phyloP scores from a whole-genome alignment of 2,113 vertebrate species.

The Aleadryas rufinucha region DNA sequence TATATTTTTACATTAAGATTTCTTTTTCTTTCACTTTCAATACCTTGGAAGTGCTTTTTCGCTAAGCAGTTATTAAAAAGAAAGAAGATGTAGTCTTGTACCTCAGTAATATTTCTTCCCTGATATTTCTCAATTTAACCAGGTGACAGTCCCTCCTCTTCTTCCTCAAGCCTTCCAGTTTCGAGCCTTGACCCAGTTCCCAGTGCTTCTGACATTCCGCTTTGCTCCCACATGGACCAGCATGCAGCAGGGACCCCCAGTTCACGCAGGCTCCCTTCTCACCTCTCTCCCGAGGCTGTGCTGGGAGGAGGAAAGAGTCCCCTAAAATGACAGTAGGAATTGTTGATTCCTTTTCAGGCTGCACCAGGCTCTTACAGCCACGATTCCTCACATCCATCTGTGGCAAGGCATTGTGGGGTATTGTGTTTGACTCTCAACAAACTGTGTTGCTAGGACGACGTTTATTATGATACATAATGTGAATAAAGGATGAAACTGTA shows the following conservation, averaged over 20 bases:
- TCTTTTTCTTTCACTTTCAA: neutral
- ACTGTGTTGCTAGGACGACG: constrained; percentile 38
- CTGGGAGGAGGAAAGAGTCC: neutral
- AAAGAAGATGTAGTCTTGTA: neutral
- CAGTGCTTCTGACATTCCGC: neutral
- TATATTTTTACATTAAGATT: constrained; percentile 25
- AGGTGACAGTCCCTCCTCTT: neutral
- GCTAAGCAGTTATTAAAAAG: constrained; percentile 29
- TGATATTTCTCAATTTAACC: neutral
- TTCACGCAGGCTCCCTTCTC: neutral
- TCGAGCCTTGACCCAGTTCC: neutral
- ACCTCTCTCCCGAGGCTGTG: neutral
- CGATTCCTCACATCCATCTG: neutral
- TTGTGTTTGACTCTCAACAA: constrained; percentile 31
- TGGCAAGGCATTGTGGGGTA: constrained; percentile 16
- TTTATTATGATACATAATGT: constrained; percentile 65
- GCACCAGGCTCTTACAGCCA: neutral
- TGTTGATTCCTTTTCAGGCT: neutral
- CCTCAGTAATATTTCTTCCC: neutral
- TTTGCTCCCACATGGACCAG: accelerated
- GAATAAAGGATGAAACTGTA: constrained; percentile 61
- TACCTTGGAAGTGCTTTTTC: neutral
- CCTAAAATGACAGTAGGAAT: neutral
- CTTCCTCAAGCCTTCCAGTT: neutral
- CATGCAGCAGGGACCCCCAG: neutral